A percentile compares a stretch with the other conserved stretches of the same genome.
Evolutionary conservation across 2,888 invertebrate species (phyloP).

Genomic region (Drosophila flavopinicola): DNA sequence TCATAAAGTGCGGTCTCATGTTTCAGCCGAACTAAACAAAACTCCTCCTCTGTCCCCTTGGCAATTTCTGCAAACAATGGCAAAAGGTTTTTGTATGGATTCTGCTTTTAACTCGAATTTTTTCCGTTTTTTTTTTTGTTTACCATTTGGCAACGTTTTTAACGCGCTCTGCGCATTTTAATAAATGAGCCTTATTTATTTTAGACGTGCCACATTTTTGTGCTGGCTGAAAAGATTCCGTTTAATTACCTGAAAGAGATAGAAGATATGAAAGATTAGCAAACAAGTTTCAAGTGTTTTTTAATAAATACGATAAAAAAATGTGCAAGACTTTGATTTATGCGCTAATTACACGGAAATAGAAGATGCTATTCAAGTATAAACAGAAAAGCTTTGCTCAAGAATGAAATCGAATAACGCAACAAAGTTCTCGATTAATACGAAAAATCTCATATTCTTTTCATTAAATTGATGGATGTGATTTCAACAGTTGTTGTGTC

Average conservation of each 20-base stretch:
- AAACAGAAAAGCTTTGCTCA: background rate
- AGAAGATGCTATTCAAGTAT: conserved; percentile 10
- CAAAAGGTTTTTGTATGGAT: conserved; percentile 19
- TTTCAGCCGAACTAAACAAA: conserved; percentile 46
- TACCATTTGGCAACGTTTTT: conserved; percentile 46
- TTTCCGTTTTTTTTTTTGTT: conserved; percentile 23
- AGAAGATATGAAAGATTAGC: conserved; percentile 44
- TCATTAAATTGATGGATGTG: background rate
- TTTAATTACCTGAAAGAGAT: conserved; percentile 73
- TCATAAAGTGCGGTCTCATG: conserved; percentile 66
- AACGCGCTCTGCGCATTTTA: conserved; percentile 42
- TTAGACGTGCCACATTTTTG: conserved; percentile 24
- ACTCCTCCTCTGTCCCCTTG: conserved; percentile 7
- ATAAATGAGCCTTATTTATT: conserved; percentile 60
- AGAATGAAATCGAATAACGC: background rate
- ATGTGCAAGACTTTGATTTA: background rate
- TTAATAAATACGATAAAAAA: background rate
- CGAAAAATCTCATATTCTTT: background rate
- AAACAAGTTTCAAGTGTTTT: conserved; percentile 18
- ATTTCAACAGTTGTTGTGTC: too few species aligned
- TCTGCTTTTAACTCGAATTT: conserved; percentile 16
- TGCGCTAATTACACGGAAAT: conserved; percentile 3
- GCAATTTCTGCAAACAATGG: conserved; percentile 65
- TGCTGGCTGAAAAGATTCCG: conserved; percentile 38
- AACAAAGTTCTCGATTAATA: background rate